Evolutionary conservation across 2,797 vertebrate species (phyloP).

Genomic region (Poecilia wingei): DNA sequence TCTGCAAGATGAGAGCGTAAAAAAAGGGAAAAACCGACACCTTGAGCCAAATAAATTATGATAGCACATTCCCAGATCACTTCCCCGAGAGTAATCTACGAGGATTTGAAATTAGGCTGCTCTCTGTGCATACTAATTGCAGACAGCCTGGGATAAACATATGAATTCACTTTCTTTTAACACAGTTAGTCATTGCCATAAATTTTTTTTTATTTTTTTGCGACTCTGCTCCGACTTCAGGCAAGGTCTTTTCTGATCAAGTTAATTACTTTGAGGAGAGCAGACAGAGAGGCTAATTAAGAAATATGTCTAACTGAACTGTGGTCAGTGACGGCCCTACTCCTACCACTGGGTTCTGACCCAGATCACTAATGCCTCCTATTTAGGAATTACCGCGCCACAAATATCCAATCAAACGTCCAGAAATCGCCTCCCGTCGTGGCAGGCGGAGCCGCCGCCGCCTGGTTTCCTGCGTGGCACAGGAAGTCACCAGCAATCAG

Average conservation of each 20-base stretch:
- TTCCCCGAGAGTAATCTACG: constrained; percentile 65
- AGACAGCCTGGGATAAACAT: constrained; percentile 70
- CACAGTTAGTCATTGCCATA: constrained; percentile 59
- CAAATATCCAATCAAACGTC: constrained; percentile 74
- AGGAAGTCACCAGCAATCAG: constrained; percentile 65
- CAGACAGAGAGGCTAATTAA: constrained; percentile 81
- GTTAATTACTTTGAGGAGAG: constrained; percentile 78
- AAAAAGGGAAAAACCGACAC: constrained; percentile 32
- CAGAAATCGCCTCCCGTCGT: constrained; percentile 58
- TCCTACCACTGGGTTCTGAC: constrained; percentile 73
- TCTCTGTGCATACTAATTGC: constrained; percentile 72
- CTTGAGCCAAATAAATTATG: constrained; percentile 70
- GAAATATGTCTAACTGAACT: constrained; percentile 75
- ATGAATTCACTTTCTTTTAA: constrained; percentile 66
- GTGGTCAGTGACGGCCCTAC: constrained; percentile 74
- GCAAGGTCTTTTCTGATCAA: constrained; percentile 79
- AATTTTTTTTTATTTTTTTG: constrained; percentile 36
- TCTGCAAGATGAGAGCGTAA: constrained; percentile 26
- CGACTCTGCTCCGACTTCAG: constrained; percentile 63
- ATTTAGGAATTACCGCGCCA: constrained; percentile 73
- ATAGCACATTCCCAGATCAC: constrained; percentile 62
- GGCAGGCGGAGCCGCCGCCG: constrained; percentile 27
- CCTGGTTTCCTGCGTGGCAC: constrained; percentile 53
- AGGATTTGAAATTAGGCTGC: constrained; percentile 67
- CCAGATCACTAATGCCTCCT: constrained; percentile 75